These are phyloP conservation scores for Felis chaus DNA, from an alignment of 2,113 vertebrate species.

Conservation along the genomic window DNA sequence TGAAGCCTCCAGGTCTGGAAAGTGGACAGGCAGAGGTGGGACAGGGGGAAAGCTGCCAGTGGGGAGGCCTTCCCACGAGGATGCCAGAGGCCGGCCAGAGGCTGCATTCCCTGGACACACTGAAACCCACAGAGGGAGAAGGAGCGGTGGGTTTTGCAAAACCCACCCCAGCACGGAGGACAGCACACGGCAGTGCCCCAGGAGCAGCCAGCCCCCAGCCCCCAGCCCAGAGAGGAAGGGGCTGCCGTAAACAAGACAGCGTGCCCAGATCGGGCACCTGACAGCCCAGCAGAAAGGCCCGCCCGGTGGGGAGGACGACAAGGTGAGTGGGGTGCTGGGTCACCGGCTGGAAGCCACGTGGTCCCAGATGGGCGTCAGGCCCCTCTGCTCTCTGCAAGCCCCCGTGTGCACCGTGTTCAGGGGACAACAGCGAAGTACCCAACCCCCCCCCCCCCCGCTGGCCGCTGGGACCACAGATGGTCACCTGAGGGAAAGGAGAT, in stretches of 20 bases:
- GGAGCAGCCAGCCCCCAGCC: background rate
- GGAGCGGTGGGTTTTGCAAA: fast-evolving
- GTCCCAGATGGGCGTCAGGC: fast-evolving
- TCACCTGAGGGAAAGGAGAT: too few relatives aligned
- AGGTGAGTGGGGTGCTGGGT: too few relatives aligned
- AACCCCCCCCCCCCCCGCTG: background rate
- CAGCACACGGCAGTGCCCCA: background rate
- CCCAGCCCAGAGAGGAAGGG: background rate
- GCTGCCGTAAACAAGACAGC: background rate
- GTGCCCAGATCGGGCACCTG: fast-evolving
- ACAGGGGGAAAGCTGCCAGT: background rate
- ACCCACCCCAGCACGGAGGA: background rate
- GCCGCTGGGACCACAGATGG: background rate
- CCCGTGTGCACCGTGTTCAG: fast-evolving
- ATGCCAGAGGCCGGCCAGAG: background rate
- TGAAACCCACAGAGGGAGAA: background rate
- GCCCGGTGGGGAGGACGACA: fast-evolving
- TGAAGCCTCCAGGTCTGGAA: background rate
- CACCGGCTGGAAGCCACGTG: background rate
- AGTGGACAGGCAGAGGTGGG: background rate
- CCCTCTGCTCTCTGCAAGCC: background rate
- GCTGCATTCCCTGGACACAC: background rate
- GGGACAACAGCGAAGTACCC: fast-evolving
- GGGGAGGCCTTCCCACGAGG: fast-evolving
- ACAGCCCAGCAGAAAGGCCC: too few relatives aligned